Percentiles rank a stretch among this genome's conserved stretches.
Evolutionary conservation across 2,797 vertebrate species (phyloP).

Genomic region (Pipistrellus pygmaeus): DNA sequence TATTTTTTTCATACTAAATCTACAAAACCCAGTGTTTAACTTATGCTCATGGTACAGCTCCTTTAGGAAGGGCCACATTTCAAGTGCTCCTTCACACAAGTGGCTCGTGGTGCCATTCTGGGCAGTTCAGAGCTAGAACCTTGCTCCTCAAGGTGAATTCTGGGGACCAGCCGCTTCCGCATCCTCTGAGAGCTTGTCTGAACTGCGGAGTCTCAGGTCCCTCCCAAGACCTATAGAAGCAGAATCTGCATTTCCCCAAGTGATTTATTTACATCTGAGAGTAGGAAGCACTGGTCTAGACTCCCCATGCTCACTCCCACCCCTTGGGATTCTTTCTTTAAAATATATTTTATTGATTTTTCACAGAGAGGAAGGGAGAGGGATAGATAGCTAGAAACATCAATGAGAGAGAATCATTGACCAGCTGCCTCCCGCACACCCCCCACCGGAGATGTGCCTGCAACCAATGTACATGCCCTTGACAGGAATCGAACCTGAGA

Average conservation of each 20-base stretch:
- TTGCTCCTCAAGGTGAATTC: background rate
- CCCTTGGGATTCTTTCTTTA: background rate
- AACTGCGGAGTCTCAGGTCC: background rate
- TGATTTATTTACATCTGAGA: background rate
- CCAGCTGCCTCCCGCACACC: too few species aligned
- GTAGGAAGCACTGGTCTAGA: background rate
- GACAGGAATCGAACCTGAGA: too few species aligned
- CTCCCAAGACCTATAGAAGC: background rate
- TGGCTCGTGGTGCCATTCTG: background rate
- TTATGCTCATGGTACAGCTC: background rate
- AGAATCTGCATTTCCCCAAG: background rate
- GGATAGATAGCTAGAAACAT: too few species aligned
- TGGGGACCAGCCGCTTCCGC: background rate
- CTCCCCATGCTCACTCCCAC: too few species aligned
- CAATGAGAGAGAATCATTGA: too few species aligned
- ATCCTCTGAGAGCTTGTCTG: background rate
- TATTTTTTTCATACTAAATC: background rate
- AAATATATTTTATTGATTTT: too few species aligned
- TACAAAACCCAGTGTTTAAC: background rate
- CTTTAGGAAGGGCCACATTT: background rate
- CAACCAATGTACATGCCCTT: too few species aligned
- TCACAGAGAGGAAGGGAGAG: too few species aligned
- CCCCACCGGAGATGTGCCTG: too few species aligned
- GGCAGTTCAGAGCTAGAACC: background rate
- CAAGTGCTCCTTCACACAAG: rapidly evolving